Percentiles rank a stretch among this genome's conserved stretches.
Evolutionary conservation across 2,113 vertebrate species (phyloP).

Genomic region (Electrona antarctica): DNA sequence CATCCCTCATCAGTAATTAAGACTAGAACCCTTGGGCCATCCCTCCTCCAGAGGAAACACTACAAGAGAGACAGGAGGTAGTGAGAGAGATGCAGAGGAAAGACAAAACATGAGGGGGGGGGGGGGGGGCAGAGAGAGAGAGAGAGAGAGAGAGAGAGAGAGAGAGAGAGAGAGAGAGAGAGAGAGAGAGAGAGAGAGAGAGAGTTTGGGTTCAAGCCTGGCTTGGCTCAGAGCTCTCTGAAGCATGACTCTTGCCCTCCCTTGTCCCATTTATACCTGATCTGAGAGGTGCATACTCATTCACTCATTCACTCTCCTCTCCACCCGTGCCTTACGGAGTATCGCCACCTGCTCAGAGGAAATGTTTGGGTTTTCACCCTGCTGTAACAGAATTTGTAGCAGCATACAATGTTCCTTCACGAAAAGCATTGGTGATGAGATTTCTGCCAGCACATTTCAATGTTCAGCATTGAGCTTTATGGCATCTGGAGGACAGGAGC

Average conservation of each 20-base stretch:
- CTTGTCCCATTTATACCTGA: conserved; percentile 42
- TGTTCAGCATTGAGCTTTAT: too few species aligned
- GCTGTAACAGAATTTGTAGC: too few species aligned
- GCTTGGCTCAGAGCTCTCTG: conserved; percentile 28
- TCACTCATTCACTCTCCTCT: conserved; percentile 1
- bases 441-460: too few species aligned
- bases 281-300: conserved; percentile 39
- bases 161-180: neutral
- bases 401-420: too few species aligned
- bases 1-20: conserved; percentile 71
- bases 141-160: neutral
- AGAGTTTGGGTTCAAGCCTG: conserved; percentile 4
- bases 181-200: neutral
- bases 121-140: too few species aligned
- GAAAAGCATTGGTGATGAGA: too few species aligned
- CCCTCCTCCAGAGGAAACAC: conserved; percentile 27
- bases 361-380: too few species aligned
- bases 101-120: neutral
- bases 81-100: conserved; percentile 25
- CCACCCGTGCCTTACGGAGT: neutral
- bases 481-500: too few species aligned
- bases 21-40: conserved; percentile 51
- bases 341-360: too few species aligned
- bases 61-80: conserved; percentile 6
- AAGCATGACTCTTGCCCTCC: conserved; percentile 41